phyloP scores from a whole-genome alignment of 2,888 invertebrate species.

The Andrena bucephala region DNA sequence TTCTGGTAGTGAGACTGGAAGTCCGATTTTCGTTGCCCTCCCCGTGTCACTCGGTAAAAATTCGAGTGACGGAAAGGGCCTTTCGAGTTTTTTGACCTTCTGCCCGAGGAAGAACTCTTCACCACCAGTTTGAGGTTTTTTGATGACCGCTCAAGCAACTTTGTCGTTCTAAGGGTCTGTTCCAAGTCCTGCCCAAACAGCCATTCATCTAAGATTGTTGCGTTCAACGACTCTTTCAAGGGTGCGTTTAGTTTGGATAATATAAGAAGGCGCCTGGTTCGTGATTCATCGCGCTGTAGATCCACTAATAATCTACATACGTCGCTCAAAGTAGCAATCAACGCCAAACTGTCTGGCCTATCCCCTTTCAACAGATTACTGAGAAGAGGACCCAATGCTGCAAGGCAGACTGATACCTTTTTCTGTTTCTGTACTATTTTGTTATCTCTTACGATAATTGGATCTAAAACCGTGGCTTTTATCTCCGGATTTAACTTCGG shows the following conservation, averaged over 20 bases:
- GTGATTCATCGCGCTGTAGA: not conserved
- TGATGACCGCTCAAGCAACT: not conserved
- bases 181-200: not conserved
- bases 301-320: not conserved
- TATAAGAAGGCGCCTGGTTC: not conserved
- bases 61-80: too few relatives aligned
- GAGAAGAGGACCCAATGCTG: slow-evolving; percentile 41
- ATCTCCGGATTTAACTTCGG: slow-evolving; percentile 55
- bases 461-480: slow-evolving; percentile 46
- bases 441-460: slow-evolving; percentile 48
- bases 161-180: not conserved
- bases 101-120: too few relatives aligned
- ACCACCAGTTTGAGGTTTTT: not conserved
- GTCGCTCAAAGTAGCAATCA: not conserved
- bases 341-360: slow-evolving; percentile 2
- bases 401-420: slow-evolving; percentile 47
- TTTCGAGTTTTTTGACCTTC: too few relatives aligned
- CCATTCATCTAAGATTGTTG: not conserved
- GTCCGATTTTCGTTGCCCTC: too few relatives aligned
- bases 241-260: not conserved
- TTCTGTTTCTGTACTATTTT: slow-evolving; percentile 52
- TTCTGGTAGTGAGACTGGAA: too few relatives aligned
- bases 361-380: slow-evolving; percentile 39
- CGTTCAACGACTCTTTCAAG: not conserved
- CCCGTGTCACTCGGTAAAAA: too few relatives aligned